These are phyloP conservation scores for Netelia inedita DNA, from an alignment of 2,888 invertebrate species.

Conservation along the genomic window DNA sequence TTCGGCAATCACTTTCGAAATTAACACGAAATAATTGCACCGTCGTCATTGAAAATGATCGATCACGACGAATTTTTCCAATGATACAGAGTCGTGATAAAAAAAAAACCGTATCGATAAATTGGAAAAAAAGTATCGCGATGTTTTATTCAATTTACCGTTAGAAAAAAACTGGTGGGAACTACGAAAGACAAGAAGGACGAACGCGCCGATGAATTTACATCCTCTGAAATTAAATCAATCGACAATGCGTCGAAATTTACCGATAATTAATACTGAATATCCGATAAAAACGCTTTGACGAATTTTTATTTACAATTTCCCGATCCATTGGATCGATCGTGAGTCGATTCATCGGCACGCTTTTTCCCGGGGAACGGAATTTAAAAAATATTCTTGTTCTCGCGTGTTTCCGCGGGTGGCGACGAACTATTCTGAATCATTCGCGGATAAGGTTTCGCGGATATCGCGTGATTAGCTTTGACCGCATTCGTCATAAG, in stretches of 20 bases:
- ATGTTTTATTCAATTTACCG: neutral
- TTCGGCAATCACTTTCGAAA: too few relatives aligned
- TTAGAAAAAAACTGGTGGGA: constrained; percentile 44
- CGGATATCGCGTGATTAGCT: constrained; percentile 77
- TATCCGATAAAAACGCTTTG: neutral
- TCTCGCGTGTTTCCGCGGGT: constrained; percentile 74
- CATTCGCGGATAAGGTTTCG: constrained; percentile 79
- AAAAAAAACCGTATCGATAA: too few relatives aligned
- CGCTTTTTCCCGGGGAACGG: neutral
- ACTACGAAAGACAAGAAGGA: constrained; percentile 11
- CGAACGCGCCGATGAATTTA: constrained; percentile 36
- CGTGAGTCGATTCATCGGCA: too few relatives aligned
- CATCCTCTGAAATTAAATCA: neutral
- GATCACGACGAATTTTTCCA: too few relatives aligned
- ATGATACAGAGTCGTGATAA: too few relatives aligned
- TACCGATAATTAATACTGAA: constrained; percentile 51
- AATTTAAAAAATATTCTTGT: constrained; percentile 76
- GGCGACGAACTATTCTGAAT: constrained; percentile 73
- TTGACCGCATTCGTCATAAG: constrained; percentile 86
- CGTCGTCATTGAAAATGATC: too few relatives aligned
- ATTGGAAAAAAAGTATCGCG: neutral
- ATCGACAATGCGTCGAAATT: neutral
- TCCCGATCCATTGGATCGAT: too few relatives aligned
- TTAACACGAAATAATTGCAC: too few relatives aligned
- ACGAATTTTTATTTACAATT: neutral